Evolutionary conservation across 1,140 invertebrate genomes (phyloP), one percentile per base, ranked within the genome.

Genomic region (Diorhabda sublineata): DNA sequence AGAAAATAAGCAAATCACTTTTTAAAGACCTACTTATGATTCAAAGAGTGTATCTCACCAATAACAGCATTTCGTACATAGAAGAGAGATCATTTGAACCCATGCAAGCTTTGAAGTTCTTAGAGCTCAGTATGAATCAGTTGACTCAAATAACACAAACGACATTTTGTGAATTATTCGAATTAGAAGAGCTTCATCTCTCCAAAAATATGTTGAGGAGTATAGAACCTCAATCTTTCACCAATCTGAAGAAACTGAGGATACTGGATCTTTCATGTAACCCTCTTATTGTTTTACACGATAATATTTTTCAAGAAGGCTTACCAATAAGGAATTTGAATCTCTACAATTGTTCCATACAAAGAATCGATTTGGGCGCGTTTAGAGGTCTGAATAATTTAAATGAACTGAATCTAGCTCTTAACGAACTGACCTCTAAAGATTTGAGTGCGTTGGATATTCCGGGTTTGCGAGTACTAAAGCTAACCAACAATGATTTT

Each of bases 1-100:
- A 86, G n/a, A 84, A 87, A 66, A 81, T 95, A 41, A 89, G 90
- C 64, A 84, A 87, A 5, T 86, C 87, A 5, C 78, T 94, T 58
- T 94, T 95, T 76, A 85, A 85, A 61, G 92, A 94, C 81, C 84
- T 94, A 9, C 77, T 88, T 4, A 84, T 89, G 52, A 87, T 94
- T 58, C 89, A 93, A 76, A 85, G 92, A 63, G 82, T 95, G 3
- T 94, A 94, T 81, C 80, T 96, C 66, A 92, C 89, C 64, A 91
- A 95, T 75, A 96, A 96, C 81, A 88, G 86, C 8, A 93, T 95
- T 73, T 84, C 87, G 5, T 83, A 85, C 60, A 94, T 96, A 73
- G 92, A 95, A 78, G 88, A 92, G 76, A 87, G 86, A 42, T 88
- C 92, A 7, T 96, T 95, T 78, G 85, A 86, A 72, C 87, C 88